phyloP scores from a whole-genome alignment of 2,113 vertebrate genomes.

The Phrynosoma blainvillii region DNA sequence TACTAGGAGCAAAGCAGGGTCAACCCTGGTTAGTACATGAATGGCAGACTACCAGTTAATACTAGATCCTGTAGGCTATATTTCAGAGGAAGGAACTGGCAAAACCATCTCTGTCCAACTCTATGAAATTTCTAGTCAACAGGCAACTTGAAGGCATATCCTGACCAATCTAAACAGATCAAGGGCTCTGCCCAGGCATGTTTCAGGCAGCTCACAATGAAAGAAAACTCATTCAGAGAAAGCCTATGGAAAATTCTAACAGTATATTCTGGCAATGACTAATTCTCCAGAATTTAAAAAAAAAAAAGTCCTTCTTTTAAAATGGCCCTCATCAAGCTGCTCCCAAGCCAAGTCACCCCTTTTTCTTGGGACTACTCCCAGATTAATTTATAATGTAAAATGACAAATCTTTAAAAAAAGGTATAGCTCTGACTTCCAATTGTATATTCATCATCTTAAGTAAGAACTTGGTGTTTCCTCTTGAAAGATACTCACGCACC shows the following conservation, averaged over 20 bases:
- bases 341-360: no score
- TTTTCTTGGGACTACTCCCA: no score
- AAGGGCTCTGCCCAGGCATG: not conserved
- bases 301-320: not conserved
- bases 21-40: no score
- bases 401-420: not conserved
- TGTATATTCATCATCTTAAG: not conserved
- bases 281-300: not conserved
- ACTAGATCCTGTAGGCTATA: no score
- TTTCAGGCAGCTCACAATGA: not conserved
- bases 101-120: no score
- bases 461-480: not conserved
- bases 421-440: not conserved
- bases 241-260: not conserved
- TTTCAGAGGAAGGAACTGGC: no score
- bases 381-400: not conserved
- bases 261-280: not conserved
- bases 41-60: no score
- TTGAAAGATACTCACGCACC: not conserved
- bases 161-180: not conserved
- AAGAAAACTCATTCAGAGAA: not conserved
- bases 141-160: not conserved
- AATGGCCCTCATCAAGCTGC: no score
- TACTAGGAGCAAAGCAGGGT: no score
- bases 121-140: no score